Conservation (phyloP, 1,140 invertebrate species). For the Pseudomyrmex dendroicus region DNA sequence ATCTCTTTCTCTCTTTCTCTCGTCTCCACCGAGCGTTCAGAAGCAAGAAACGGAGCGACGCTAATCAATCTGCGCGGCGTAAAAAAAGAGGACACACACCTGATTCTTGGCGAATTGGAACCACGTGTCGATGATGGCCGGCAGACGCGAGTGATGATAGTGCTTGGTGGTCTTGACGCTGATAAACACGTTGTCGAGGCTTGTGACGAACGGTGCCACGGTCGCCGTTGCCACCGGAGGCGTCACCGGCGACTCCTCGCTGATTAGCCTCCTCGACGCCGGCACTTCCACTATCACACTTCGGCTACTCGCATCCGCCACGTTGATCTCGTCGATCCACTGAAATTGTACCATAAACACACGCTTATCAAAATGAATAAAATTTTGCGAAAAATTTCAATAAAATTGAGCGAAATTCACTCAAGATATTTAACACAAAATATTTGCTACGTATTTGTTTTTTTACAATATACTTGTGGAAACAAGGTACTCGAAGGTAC, state of each 20-base stretch:
- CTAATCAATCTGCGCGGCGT: conserved; percentile 11
- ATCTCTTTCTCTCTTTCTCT: no score
- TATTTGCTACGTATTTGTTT: no score
- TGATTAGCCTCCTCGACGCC: conserved; percentile 64
- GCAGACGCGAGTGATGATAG: conserved; percentile 93
- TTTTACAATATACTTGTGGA: no score
- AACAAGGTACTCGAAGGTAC: no score
- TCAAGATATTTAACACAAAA: no score
- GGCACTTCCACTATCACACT: conserved; percentile 75
- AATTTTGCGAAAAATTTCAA: no score
- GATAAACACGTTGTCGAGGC: conserved; percentile 95
- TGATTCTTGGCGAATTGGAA: conserved; percentile 95
- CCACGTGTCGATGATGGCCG: conserved; percentile 96
- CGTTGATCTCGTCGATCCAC: conserved; percentile 78
- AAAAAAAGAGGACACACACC: conserved; percentile 86
- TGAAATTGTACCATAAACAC: conserved; percentile 47
- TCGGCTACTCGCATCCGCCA: conserved; percentile 70
- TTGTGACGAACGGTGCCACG: conserved; percentile 88
- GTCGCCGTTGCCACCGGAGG: conserved; percentile 86
- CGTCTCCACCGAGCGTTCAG: neutral
- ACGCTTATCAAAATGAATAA: neutral
- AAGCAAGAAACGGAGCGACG: conserved; percentile 20
- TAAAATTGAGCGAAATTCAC: no score
- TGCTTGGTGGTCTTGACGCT: conserved; percentile 97
- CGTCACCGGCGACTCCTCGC: conserved; percentile 80